Evolutionary conservation across 2,888 invertebrate species (phyloP).

Genomic region (Ernsta delagoae): DNA sequence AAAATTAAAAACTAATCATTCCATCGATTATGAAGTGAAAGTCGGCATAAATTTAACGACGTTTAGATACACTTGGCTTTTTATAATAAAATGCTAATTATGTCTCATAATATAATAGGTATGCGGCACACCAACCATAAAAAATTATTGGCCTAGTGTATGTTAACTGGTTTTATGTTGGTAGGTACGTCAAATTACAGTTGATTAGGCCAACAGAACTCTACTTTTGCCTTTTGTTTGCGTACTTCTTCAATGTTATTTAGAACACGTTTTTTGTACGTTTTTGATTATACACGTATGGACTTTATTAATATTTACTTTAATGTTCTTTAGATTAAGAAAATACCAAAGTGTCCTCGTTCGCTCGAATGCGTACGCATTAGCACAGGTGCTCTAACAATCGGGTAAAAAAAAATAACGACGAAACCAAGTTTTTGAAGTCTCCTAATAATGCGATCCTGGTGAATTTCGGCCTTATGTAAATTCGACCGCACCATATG

Average conservation of each 20-base stretch:
- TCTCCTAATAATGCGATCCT: no score
- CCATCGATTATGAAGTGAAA: not conserved
- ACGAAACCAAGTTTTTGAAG: no score
- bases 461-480: no score
- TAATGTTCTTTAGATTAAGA: no score
- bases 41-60: not conserved
- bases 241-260: not conserved
- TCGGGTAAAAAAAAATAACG: no score
- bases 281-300: no score
- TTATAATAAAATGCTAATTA: slow-evolving; percentile 5
- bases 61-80: not conserved
- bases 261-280: not conserved
- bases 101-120: not conserved
- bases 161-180: slow-evolving; percentile 1
- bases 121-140: not conserved
- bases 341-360: no score
- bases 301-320: no score
- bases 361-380: no score
- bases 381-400: no score
- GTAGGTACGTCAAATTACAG: slow-evolving; percentile 6
- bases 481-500: no score
- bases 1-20: not conserved
- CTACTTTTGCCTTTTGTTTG: not conserved
- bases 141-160: slow-evolving; percentile 1
- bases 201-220: not conserved